Percentiles rank a stretch among this genome's conserved stretches.
These are phyloP conservation scores for Centruroides vittatus DNA, from an alignment of 1,140 invertebrate genomes.

Conservation along the genomic window DNA sequence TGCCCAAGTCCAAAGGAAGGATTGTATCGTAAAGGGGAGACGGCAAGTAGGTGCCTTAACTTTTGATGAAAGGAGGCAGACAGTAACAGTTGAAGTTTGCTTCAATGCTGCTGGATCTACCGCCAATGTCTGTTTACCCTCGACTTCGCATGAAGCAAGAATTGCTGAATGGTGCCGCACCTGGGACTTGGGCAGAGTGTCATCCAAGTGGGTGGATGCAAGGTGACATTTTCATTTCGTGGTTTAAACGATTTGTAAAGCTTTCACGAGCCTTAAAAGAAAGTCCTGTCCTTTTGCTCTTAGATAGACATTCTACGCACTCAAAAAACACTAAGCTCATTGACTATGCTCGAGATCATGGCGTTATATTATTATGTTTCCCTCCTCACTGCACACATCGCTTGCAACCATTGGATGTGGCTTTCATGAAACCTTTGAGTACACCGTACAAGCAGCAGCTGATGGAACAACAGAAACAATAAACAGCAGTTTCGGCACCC, in stretches of 20 bases:
- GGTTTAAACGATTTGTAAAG: background rate
- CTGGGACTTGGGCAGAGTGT: background rate
- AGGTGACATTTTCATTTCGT: background rate
- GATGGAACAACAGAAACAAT: too few species aligned
- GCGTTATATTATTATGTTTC: conserved; percentile 33
- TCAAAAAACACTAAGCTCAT: conserved; percentile 27
- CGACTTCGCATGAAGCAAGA: background rate
- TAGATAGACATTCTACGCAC: conserved; percentile 15
- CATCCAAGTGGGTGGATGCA: conserved; percentile 4
- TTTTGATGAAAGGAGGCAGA: background rate
- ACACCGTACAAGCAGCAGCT: too few species aligned
- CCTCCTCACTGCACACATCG: conserved; percentile 28
- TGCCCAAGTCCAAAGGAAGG: too few species aligned
- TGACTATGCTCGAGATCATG: conserved; percentile 37
- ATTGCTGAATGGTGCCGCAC: background rate
- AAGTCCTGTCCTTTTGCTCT: background rate
- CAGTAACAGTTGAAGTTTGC: background rate
- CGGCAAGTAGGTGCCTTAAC: too few species aligned
- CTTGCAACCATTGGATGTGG: conserved; percentile 27
- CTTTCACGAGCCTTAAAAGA: background rate
- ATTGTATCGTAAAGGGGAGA: too few species aligned
- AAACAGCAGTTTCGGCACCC: too few species aligned
- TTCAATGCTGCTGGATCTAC: background rate
- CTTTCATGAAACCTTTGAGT: conserved; percentile 26
- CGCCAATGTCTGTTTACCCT: conserved; percentile 1